Evolutionary conservation across 2,888 invertebrate species (phyloP).

Genomic region (Nebria brevicollis): DNA sequence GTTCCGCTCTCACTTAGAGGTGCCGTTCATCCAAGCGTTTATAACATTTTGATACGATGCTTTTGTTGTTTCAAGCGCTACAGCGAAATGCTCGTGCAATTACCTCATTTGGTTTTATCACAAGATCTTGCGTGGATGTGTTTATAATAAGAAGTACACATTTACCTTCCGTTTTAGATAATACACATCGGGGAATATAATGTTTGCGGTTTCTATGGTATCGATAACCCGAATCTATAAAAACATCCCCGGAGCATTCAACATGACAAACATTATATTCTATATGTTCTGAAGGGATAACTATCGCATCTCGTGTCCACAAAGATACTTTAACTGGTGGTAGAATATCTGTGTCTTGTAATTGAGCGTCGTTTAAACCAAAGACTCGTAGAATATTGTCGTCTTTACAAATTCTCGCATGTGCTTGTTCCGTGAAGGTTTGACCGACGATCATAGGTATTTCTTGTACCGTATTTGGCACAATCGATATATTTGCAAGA

Average conservation of each 20-base stretch:
- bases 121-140: neutral
- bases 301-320: neutral
- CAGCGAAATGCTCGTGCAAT: neutral
- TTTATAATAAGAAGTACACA: neutral
- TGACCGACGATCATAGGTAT: no score
- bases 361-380: no score
- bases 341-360: no score
- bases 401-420: no score
- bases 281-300: conserved; percentile 21
- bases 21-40: neutral
- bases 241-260: neutral
- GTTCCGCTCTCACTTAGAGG: neutral
- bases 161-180: neutral
- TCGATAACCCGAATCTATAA: neutral
- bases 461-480: no score
- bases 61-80: neutral
- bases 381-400: no score
- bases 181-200: neutral
- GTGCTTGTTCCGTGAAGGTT: no score
- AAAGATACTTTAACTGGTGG: neutral
- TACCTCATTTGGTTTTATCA: neutral
- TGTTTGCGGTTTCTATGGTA: conserved; percentile 5
- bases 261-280: neutral
- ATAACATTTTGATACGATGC: neutral
- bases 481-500: no score